Percentiles rank a stretch among this genome's conserved stretches.
phyloP scores from a whole-genome alignment of 2,113 vertebrate species.

The Heterocephalus glaber region DNA sequence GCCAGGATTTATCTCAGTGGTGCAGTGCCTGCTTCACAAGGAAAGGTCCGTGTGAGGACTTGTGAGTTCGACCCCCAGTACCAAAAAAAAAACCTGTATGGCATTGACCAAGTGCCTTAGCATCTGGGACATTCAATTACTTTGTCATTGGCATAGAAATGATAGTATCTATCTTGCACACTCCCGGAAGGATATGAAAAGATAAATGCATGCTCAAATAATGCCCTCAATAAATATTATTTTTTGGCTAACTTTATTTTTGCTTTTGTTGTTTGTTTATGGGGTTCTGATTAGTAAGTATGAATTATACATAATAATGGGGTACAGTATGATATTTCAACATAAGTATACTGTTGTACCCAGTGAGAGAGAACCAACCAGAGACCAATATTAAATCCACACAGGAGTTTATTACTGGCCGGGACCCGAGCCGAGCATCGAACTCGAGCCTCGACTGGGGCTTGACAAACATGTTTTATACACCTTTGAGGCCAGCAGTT shows the following conservation, averaged over 20 bases:
- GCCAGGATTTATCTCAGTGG: no score
- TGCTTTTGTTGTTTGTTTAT: not conserved
- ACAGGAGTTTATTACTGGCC: no score
- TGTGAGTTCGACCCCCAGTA: no score
- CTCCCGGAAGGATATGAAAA: not conserved
- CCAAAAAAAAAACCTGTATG: not conserved
- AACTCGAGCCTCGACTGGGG: no score
- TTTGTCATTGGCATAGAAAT: not conserved
- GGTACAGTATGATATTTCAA: not conserved
- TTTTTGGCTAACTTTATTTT: not conserved
- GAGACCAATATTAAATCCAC: no score
- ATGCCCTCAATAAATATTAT: not conserved
- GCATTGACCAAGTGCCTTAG: not conserved
- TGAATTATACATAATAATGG: not conserved
- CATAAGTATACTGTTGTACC: no score
- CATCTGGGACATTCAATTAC: not conserved
- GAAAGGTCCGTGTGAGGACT: no score
- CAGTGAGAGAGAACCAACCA: no score
- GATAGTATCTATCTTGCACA: not conserved
- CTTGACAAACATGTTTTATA: no score
- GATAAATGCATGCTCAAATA: not conserved
- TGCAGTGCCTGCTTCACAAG: no score
- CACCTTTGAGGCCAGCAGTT: no score
- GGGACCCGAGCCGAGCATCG: no score
- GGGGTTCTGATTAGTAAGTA: not conserved